Base-by-base conservation (phyloP, 2,113 vertebrate genomes). In the Fregata magnificens region DNA sequence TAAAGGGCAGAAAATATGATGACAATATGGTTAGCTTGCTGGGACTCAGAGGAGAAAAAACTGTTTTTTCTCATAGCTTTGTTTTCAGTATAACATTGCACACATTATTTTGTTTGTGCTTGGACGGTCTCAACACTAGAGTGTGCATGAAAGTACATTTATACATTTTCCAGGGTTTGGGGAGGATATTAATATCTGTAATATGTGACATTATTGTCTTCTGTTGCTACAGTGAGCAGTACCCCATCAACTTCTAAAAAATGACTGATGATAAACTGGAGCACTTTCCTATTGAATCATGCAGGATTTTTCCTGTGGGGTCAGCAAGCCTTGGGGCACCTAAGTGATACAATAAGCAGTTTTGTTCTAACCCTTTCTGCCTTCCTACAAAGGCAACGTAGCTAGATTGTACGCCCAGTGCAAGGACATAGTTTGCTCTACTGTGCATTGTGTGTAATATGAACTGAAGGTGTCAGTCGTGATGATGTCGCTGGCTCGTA, bases 341-440 rank as follows among this genome's bases (percentile, higher is more conserved):
- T 25, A 38, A 36, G 8, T 0, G 1, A n/a, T 44, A 42, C 12
- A 53, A 1, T 3, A 36, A 77, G 22, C 17, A n/a, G 9, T 20
- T 79, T 45, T 80, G 36, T 13, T 82, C 58, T 18, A n/a, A n/a
- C 47, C 42, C n/a, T 29, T 44, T 34, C 34, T 70, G 62, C 52
- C 63, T 65, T 82, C 36, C 61, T n/a, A 50, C 50, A 83, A 44
- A 74, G 42, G 36, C 45, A n/a, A 9, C 9, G 4, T 20, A 34
- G 36, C 32, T n/a, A 12, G 21, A 9, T 13, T 31, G 34, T 4
- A 36, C 83, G 21, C 55, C 65, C 52, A 13, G 70, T n/a, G 61
- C 56, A 34, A 49, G 73, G 73, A 32, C 38, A 5, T 4, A 21
- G 7, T 10, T 63, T 42, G 42, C 42, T 38, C 69, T 71, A 5